Evolutionary conservation across 1,140 invertebrate species (phyloP).

Genomic region (Leptopilina boulardi): DNA sequence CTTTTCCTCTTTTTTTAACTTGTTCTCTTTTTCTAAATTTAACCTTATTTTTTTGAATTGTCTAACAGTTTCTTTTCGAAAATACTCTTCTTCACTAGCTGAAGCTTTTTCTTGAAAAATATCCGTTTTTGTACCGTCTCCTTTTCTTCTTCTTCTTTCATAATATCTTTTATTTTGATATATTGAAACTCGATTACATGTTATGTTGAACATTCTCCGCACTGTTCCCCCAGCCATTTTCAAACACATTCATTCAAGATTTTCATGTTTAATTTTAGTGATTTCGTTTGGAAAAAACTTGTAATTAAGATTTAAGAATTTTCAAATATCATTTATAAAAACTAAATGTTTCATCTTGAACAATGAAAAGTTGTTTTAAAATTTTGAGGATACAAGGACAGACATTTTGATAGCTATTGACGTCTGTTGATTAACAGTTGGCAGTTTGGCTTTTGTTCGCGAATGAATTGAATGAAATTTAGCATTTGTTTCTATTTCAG

Average conservation of each 20-base stretch:
- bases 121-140: conserved; percentile 64
- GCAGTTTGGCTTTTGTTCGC: neutral
- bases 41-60: conserved; percentile 59
- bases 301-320: neutral
- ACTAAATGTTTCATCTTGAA: too few species aligned
- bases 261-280: neutral
- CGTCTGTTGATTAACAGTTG: too few species aligned
- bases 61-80: conserved; percentile 60
- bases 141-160: conserved; percentile 58
- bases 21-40: conserved; percentile 35
- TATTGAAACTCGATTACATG: conserved; percentile 1
- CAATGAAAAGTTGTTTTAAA: too few species aligned
- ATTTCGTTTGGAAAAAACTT: neutral
- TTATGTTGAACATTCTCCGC: neutral
- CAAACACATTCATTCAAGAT: neutral
- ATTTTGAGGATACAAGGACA: too few species aligned
- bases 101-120: conserved; percentile 64
- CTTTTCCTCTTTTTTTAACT: conserved; percentile 24
- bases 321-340: neutral
- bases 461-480: neutral
- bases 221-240: conserved; percentile 12
- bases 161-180: conserved; percentile 36
- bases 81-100: conserved; percentile 65
- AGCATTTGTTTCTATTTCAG: neutral
- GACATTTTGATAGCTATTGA: too few species aligned